Evolutionary conservation across 2,113 vertebrate genomes (phyloP), one percentile per base, ranked within the genome.

Genomic region (Ramphastos sulfuratus): DNA sequence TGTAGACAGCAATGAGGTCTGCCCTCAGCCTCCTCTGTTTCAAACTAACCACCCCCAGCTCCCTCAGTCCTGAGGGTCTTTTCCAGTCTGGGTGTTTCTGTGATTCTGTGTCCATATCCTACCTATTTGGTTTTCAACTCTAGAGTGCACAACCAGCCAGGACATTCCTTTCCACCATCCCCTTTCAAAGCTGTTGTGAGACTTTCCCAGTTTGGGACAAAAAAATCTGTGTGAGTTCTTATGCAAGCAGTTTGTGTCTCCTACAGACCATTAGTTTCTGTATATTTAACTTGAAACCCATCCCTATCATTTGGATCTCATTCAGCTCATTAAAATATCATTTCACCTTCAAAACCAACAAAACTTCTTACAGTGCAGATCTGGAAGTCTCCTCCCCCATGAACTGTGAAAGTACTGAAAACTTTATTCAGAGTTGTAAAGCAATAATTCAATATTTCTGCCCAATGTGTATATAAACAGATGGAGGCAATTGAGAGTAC

Each of bases 311-410:
- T 96, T 92, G 94, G 93, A 95, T 82, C 93, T 84, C 61, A 3
- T 89, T 94, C 95, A 73, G 82, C 71, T 95, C 97, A 97, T 97
- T 96, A 96, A 97, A 97, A 91, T 82, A 90, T 95, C 93, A 61
- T 97, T 94, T 96, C 64, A 66, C 94, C 84, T 92, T 64, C 82
- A 25, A 93, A 97, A 94, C 83, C 82, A 82, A 83, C 95, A 91
- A 89, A 94, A 94, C 46, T 95, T 84, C 75, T 92, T 27, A 0
- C 52, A 55, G 37, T 35, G 74, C 65, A 92, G 71, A 90, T 50
- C 80, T 73, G 76, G 54, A 85, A 92, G 54, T 77, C 52, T 50
- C 77, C 54, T 65, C 89, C 85, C 52, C 72, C 60, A 85, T 82
- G 71, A 59, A 25, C 64, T 8, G 67, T 67, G 20, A 31, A 74